phyloP scores from a whole-genome alignment of 2,113 vertebrate genomes.

The Cinclus mexicanus region DNA sequence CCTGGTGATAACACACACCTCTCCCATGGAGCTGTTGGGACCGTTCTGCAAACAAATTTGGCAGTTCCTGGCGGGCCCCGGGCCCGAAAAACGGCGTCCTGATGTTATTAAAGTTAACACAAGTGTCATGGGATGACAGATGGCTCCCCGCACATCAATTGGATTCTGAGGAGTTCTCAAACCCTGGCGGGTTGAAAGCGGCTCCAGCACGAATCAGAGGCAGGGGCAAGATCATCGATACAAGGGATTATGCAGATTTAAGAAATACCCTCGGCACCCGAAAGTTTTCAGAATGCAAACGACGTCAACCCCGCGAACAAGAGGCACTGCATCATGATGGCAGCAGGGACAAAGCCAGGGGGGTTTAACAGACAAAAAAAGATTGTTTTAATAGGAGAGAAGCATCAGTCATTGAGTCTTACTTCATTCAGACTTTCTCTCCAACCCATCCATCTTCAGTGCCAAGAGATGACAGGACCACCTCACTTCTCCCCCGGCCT shows the following conservation, averaged over 20 bases:
- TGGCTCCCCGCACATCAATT: constrained; percentile 52
- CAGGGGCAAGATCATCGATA: constrained; percentile 70
- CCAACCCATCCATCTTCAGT: constrained; percentile 92
- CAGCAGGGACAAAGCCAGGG: constrained; percentile 94
- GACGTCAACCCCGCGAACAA: constrained; percentile 81
- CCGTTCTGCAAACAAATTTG: not conserved
- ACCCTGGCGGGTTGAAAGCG: constrained; percentile 70
- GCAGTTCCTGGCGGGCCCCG: not conserved
- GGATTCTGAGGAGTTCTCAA: constrained; percentile 52
- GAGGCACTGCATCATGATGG: constrained; percentile 98
- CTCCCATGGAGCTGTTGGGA: not conserved
- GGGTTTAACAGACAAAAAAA: constrained; percentile 85
- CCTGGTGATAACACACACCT: not conserved
- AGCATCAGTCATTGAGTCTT: constrained; percentile 94
- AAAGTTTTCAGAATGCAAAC: constrained; percentile 78
- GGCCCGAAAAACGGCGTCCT: not conserved
- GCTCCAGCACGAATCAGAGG: constrained; percentile 52
- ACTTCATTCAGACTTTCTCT: constrained; percentile 94
- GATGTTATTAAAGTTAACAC: constrained; percentile 11
- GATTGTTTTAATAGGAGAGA: constrained; percentile 88
- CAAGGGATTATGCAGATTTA: constrained; percentile 74
- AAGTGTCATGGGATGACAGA: constrained; percentile 68
- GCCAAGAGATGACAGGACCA: constrained; percentile 88
- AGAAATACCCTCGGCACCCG: constrained; percentile 71
- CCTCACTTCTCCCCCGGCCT: constrained; percentile 42